Conservation (phyloP, 2,797 vertebrate species). For the Acanthiza pusilla region DNA sequence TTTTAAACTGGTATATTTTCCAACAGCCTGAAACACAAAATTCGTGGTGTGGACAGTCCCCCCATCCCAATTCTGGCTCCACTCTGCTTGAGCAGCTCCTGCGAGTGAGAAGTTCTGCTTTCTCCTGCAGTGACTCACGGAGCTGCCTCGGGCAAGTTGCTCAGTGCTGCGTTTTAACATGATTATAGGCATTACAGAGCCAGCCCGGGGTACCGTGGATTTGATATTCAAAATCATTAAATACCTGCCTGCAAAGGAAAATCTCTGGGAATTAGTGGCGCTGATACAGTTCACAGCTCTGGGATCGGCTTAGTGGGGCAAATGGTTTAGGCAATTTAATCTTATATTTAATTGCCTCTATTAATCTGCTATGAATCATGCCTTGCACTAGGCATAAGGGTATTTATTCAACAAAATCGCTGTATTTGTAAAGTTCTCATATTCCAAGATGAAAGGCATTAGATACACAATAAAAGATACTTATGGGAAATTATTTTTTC, state of each 20-base stretch:
- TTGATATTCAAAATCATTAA: slow-evolving; percentile 57
- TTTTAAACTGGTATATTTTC: too few species aligned
- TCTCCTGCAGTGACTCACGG: slow-evolving; percentile 5
- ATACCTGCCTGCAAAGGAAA: slow-evolving; percentile 41
- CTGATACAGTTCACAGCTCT: slow-evolving; percentile 2
- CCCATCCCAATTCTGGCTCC: not conserved
- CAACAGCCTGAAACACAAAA: not conserved
- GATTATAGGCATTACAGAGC: slow-evolving; percentile 30
- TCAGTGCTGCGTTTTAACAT: slow-evolving; percentile 18
- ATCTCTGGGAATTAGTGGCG: slow-evolving; percentile 43
- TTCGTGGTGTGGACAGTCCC: accelerated
- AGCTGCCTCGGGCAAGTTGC: not conserved
- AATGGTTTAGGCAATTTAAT: slow-evolving; percentile 46
- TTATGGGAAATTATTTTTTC: slow-evolving; percentile 43
- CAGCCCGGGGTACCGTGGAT: slow-evolving; percentile 26
- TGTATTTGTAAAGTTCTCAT: slow-evolving; percentile 19
- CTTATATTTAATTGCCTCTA: slow-evolving; percentile 48
- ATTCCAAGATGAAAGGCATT: slow-evolving; percentile 16
- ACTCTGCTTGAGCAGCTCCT: not conserved
- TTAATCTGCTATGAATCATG: slow-evolving; percentile 56
- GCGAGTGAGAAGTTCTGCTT: not conserved
- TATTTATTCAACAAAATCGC: slow-evolving; percentile 45
- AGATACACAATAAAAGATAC: slow-evolving; percentile 20
- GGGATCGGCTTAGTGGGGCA: slow-evolving; percentile 17
- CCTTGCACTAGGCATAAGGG: not conserved